Percentiles rank a stretch among this genome's conserved stretches.
These are phyloP conservation scores for Xestoiulus laeticollis DNA, from an alignment of 2,888 invertebrate species.

Conservation along the genomic window DNA sequence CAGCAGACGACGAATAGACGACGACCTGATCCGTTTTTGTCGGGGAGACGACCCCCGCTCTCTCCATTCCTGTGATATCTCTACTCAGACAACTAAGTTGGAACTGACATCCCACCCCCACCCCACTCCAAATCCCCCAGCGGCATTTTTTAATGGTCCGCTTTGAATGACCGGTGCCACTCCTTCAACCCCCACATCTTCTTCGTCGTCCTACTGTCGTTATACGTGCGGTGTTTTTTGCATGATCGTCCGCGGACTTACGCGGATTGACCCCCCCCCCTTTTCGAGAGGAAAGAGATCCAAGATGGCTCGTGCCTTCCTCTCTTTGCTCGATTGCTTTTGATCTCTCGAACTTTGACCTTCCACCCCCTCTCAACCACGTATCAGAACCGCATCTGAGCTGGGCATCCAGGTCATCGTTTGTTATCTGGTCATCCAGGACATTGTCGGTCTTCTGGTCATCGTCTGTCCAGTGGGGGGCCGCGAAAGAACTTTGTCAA, in stretches of 20 bases:
- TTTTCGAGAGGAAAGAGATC: not conserved
- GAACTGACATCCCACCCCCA: not conserved
- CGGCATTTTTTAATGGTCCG: not conserved
- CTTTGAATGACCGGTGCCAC: not conserved
- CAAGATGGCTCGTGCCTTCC: slow-evolving; percentile 27
- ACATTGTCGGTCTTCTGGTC: not conserved
- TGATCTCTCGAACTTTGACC: slow-evolving; percentile 10
- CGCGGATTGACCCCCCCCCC: not conserved
- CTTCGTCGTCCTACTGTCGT: not conserved
- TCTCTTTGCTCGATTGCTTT: not conserved
- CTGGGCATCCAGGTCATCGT: not conserved
- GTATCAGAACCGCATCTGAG: too few relatives aligned
- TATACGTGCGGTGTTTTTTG: not conserved
- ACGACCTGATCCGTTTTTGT: not conserved
- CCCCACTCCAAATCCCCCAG: not conserved
- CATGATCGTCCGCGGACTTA: not conserved
- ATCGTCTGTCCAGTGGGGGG: not conserved
- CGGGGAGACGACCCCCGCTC: not conserved
- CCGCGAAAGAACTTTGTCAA: not conserved
- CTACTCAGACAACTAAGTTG: not conserved
- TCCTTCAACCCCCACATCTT: not conserved
- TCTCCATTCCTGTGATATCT: slow-evolving; percentile 44
- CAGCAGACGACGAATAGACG: not conserved
- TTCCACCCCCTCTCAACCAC: not conserved
- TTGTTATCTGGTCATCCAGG: not conserved